Conservation (phyloP, 2,888 invertebrate genomes). For the Pseudococcus viburni region DNA sequence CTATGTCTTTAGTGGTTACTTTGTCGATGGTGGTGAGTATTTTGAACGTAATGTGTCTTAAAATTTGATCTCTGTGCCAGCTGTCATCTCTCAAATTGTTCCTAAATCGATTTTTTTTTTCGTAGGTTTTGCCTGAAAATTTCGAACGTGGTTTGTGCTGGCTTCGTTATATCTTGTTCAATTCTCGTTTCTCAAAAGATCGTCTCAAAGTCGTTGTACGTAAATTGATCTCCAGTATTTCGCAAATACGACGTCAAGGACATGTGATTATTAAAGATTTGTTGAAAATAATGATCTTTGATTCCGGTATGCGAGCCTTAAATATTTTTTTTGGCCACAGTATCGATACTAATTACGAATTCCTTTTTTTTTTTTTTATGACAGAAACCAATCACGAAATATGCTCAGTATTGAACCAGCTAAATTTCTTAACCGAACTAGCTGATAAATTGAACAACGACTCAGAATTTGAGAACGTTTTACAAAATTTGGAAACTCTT, state of each 20-base stretch:
- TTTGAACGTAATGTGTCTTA: too few species aligned
- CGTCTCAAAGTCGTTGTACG: constrained; percentile 84
- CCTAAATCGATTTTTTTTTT: constrained; percentile 54
- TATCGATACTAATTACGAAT: not conserved
- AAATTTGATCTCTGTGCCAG: too few species aligned
- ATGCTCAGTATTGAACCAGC: constrained; percentile 82
- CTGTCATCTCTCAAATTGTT: too few species aligned
- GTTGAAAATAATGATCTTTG: constrained; percentile 76
- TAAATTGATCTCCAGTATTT: constrained; percentile 86
- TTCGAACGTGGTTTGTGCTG: constrained; percentile 83
- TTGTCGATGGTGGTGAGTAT: constrained; percentile 73
- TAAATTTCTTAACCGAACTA: constrained; percentile 81
- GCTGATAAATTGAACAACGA: constrained; percentile 76
- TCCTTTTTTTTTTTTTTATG: constrained; percentile 50
- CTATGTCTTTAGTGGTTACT: constrained; percentile 79
- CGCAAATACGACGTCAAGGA: constrained; percentile 83
- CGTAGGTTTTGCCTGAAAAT: constrained; percentile 82
- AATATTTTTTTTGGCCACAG: not conserved
- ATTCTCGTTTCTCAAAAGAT: constrained; percentile 81
- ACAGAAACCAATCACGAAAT: constrained; percentile 82
- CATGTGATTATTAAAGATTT: constrained; percentile 78
- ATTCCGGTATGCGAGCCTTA: constrained; percentile 72
- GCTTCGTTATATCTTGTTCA: constrained; percentile 82
- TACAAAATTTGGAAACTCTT: constrained; percentile 74
- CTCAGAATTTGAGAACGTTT: constrained; percentile 73